Conservation (phyloP, 1,140 invertebrate genomes). For the Drosophila persimilis region DNA sequence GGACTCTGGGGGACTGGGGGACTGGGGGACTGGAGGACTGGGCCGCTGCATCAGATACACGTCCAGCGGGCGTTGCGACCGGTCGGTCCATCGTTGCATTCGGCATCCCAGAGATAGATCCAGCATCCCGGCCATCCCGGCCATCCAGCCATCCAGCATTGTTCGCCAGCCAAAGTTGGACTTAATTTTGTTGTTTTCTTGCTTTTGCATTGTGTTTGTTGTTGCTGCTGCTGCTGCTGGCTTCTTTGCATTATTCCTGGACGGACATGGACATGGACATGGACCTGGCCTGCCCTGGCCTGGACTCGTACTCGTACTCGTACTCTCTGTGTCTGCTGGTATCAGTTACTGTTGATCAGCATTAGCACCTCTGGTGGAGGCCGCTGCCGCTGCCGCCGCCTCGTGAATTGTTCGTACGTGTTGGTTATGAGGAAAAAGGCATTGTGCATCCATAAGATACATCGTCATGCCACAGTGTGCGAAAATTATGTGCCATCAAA, state of each 20-base stretch:
- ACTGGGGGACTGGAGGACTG: slow-evolving; percentile 13
- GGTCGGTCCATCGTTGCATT: slow-evolving; percentile 26
- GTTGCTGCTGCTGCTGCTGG: slow-evolving; percentile 33
- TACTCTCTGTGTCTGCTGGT: slow-evolving; percentile 18
- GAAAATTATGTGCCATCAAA: slow-evolving; percentile 70
- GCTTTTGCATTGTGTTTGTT: slow-evolving; percentile 54
- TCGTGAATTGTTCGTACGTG: slow-evolving; percentile 77
- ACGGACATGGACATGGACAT: slow-evolving; percentile 13
- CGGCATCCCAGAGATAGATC: slow-evolving; percentile 4
- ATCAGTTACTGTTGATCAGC: slow-evolving; percentile 79
- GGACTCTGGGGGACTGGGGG: slow-evolving; percentile 18
- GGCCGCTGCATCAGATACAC: slow-evolving; percentile 74
- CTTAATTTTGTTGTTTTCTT: slow-evolving; percentile 67
- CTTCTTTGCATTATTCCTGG: slow-evolving; percentile 74
- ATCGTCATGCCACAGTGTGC: slow-evolving; percentile 34
- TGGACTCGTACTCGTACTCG: neutral
- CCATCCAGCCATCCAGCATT: slow-evolving; percentile 21
- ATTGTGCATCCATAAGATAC: slow-evolving; percentile 51
- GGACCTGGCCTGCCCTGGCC: slow-evolving; percentile 21
- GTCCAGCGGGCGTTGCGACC: slow-evolving; percentile 74
- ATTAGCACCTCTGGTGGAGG: slow-evolving; percentile 76
- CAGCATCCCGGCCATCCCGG: slow-evolving; percentile 6
- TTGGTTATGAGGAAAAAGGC: slow-evolving; percentile 72
- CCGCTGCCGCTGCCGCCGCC: slow-evolving; percentile 55
- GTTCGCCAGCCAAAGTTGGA: slow-evolving; percentile 35